A percentile compares a stretch with the other conserved stretches of the same genome.
Conservation (phyloP, 2,113 vertebrate genomes). For the Oophaga pumilio region DNA sequence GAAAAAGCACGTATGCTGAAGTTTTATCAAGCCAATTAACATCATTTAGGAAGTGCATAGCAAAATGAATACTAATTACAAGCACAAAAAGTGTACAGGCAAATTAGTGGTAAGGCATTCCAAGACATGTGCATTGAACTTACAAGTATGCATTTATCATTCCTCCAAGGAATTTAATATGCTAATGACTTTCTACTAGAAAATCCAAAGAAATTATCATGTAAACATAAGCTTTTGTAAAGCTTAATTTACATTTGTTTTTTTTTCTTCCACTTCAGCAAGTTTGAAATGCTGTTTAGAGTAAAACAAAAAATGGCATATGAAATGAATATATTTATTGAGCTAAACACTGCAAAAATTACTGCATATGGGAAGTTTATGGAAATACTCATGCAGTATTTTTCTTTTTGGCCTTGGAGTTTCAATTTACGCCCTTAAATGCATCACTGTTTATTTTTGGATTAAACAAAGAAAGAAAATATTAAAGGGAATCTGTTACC, state of each 20-base stretch:
- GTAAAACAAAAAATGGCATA: neutral
- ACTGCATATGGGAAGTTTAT: neutral
- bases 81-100: constrained; percentile 50
- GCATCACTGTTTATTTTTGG: too few species aligned
- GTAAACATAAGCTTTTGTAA: constrained; percentile 56
- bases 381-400: too few species aligned
- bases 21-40: constrained; percentile 53
- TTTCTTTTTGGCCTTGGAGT: too few species aligned
- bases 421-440: too few species aligned
- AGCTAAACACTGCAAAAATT: neutral
- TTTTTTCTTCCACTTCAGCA: constrained; percentile 12
- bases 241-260: constrained; percentile 52
- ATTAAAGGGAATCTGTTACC: too few species aligned
- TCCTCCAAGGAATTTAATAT: constrained; percentile 57
- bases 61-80: constrained; percentile 56
- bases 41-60: constrained; percentile 48
- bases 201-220: constrained; percentile 44
- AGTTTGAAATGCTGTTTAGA: neutral
- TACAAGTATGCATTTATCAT: constrained; percentile 53
- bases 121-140: constrained; percentile 45
- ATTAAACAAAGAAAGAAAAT: too few species aligned
- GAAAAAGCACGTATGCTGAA: constrained; percentile 39
- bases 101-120: constrained; percentile 50
- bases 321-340: neutral
- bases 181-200: constrained; percentile 55